Evolutionary conservation across 2,888 invertebrate species (phyloP), one percentile per base, ranked within the genome.

Genomic region (Chelonus formosanus): DNA sequence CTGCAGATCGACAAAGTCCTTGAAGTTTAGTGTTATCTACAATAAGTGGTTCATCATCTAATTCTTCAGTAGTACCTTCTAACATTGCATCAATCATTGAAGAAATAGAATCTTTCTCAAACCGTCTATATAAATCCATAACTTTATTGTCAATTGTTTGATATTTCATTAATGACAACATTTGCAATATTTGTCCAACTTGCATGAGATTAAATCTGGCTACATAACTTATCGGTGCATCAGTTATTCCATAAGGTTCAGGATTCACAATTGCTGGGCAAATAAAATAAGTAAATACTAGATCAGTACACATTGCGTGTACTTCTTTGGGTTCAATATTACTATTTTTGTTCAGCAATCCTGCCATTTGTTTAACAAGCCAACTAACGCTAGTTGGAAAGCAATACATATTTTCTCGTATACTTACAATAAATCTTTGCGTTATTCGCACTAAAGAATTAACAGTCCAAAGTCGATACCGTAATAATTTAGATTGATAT

Each of bases 201-300:
- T 95, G 94, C 77, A 92, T 91, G 61, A 94, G 87, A 85, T 94
- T 98, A 84, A 95, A 96, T 45, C 97, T 87, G 4, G 96, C 95
- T 66, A 95, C 90, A 78, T 94, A 92, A 50, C 95, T 95, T 63
- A 98, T 93, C 5, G 96, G 95, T 1, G 94, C 92, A 80, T 97
- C 97, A 3, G 93, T 93, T 62, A 98, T 93, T 10, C 97, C 98
- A 84, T 96, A 92, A 1, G 95, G 92, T 82, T 98, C 98, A 0
- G 98, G 98, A 86, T 96, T 96, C 57, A 97, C 93, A 63, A 99
- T 94, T 0, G 97, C 98, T 3, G 97, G 97, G 79, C 98, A 98
- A 67, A 99, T 92, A 81, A 97, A 96, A 81, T 94, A 90, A 6
- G 94, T 94, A 81, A 98, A 92, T 35, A 98, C 92, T 67, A 99